Evolutionary conservation across 2,797 vertebrate genomes (phyloP), one percentile per base, ranked within the genome.

Genomic region (Phalanger gymnotis): DNA sequence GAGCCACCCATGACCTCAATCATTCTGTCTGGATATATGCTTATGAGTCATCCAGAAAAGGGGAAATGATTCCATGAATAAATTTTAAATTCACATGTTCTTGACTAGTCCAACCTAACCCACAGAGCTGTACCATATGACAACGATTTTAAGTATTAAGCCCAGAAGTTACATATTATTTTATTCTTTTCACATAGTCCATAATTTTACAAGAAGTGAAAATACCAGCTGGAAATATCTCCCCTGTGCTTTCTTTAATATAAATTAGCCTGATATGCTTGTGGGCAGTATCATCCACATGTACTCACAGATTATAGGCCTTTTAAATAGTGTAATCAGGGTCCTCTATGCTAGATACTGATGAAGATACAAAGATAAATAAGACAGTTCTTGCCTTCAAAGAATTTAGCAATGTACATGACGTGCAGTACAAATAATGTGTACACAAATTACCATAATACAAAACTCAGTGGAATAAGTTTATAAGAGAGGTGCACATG

Each of bases 121-220:
- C 34, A 6, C 9, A 87, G 87, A 53, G 53, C 11, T 73, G n/a
- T 53, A 93, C 54, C 40, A 22, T 58, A 9, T 91, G 91, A 96
- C 57, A 52, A 54, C 30, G 51, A 11, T 95, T 93, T 97, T 52
- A 25, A 53, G 54, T 91, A 51, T 91, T 94, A 53, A 56, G 90
- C 91, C 52, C 93, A 55, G 90, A 93, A 47, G n/a, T 47, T 25
- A 40, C 54, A 31, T 11, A 91, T 9, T 91, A 14, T 57, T 54
- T 90, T 92, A 91, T 53, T 11, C 52, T 91, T 52, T 31, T 93
- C 52, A 47, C 57, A 0, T 54, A 93, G 91, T 22, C 53, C 34
- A n/a, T 54, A 93, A 93, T 96, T 81, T 96, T 40, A 93, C 96
- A 95, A 73, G 40, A 94, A 55, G 34, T 91, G 90, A 93, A 95